These are phyloP conservation scores for Anoura caudifer DNA, from an alignment of 2,113 vertebrate species.

Conservation along the genomic window DNA sequence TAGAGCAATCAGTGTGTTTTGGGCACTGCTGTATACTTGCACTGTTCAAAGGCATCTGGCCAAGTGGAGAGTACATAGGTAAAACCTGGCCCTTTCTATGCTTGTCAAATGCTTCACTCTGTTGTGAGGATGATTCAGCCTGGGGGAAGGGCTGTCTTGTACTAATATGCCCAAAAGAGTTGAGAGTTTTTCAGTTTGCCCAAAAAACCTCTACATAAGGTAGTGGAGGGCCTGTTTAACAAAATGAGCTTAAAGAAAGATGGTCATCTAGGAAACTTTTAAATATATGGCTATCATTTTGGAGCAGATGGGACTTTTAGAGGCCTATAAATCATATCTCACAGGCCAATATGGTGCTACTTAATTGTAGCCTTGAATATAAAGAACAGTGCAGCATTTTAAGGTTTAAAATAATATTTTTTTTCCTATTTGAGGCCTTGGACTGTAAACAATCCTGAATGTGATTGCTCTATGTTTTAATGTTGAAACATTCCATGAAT, in stretches of 20 bases:
- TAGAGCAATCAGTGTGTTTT: neutral
- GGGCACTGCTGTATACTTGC: neutral
- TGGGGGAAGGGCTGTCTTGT: neutral
- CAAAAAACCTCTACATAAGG: neutral
- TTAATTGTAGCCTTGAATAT: neutral
- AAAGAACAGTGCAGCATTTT: neutral
- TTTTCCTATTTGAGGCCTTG: neutral
- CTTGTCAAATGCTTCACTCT: neutral
- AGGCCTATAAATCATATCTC: neutral
- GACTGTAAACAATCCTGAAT: neutral
- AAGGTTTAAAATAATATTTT: neutral
- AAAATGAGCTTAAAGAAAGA: neutral
- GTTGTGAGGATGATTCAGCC: neutral
- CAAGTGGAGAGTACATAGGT: neutral
- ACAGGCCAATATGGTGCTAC: neutral
- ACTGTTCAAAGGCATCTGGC: neutral
- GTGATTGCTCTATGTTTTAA: constrained; percentile 2
- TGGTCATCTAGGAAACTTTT: neutral
- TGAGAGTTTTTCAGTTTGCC: neutral
- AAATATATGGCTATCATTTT: neutral
- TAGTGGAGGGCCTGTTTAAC: neutral
- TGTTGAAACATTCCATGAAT: neutral
- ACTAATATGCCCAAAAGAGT: neutral
- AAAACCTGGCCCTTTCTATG: neutral
- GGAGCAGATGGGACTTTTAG: neutral